Base-by-base conservation (phyloP, 2,888 invertebrate species). In the Polydrusus cervinus region DNA sequence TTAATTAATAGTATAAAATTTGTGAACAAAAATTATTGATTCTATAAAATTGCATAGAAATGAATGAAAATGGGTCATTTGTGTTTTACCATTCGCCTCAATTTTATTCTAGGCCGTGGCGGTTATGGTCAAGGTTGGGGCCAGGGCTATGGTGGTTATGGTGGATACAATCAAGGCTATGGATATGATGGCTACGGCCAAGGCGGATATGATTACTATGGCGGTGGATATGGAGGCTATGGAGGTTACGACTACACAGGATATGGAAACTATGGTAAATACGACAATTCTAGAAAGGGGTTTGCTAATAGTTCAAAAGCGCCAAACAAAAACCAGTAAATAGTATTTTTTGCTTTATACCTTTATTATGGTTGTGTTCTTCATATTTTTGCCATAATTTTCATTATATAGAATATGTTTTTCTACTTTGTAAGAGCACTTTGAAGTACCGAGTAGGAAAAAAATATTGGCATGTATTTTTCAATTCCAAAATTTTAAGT, bases 201-300 rank as follows among this genome's bases (percentile, higher is more conserved):
- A 87, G 92, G 91, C 87, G 92, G 91, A 86, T 71, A 69, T 45
- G 67, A 78, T 51, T 53, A 66, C 30, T 67, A 93, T 85, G 90
- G 92, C 85, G 92, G 94, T 89, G 93, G 93, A 84, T 93, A 93
- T 88, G 92, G 92, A 84, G 92, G 92, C 84, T 93, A 94, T 88
- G 93, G 93, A 86, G 93, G 93, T 86, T 94, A 94, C 88, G 93
- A 93, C 89, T 93, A 93, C 89, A 91, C 93, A 87, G 93, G 92
- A 89, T 93, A 93, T 89, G 92, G 89, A 71, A 93, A 93, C 90
- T 93, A 94, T 90, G 94, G 93, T 93, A 93, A 91, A 91, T 92
- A 92, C 86, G 79, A 83, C 84, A 78, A 75, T 69, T 53, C 53
- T 74, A 71, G 60, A 68, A 69, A 51, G 55, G 74, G 65, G 53